Conservation (phyloP, 2,888 invertebrate species). For the Acheta domesticus region DNA sequence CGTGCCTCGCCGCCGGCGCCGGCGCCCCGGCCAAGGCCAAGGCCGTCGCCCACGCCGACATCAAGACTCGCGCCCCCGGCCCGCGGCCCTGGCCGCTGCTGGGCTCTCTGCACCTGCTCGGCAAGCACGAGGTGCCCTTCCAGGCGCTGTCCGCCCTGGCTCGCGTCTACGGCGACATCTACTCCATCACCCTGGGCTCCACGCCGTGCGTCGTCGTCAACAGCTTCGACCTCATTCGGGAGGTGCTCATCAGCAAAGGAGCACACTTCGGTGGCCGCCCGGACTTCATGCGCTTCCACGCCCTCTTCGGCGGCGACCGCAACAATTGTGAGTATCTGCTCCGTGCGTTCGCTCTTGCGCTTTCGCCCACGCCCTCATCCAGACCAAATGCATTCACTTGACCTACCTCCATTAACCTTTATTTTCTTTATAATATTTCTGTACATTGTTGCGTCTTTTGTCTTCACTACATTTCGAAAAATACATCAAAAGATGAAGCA, state of each 20-base stretch:
- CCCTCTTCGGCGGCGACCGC: conserved; percentile 77
- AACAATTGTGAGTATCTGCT: conserved; percentile 73
- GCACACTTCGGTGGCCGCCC: conserved; percentile 80
- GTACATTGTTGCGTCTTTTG: no score
- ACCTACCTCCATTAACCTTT: not conserved
- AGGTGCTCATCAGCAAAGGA: conserved; percentile 75
- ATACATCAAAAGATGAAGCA: no score
- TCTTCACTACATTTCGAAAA: no score
- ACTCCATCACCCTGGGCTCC: conserved; percentile 63
- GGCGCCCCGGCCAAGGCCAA: not conserved
- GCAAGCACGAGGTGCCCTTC: conserved; percentile 63
- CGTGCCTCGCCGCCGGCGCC: not conserved
- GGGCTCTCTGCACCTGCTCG: conserved; percentile 66
- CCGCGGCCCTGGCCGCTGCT: conserved; percentile 65
- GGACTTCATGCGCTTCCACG: conserved; percentile 74
- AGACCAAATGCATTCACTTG: not conserved
- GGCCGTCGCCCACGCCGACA: not conserved
- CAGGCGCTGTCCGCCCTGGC: conserved; percentile 68
- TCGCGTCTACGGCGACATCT: conserved; percentile 69
- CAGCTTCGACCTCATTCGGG: conserved; percentile 66
- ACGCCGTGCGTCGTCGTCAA: conserved; percentile 71
- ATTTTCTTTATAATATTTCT: no score
- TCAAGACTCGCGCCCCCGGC: conserved; percentile 46
- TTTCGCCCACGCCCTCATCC: not conserved
- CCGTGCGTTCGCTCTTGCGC: not conserved